phyloP scores from a whole-genome alignment of 2,113 vertebrate genomes.

The Platanista minor region DNA sequence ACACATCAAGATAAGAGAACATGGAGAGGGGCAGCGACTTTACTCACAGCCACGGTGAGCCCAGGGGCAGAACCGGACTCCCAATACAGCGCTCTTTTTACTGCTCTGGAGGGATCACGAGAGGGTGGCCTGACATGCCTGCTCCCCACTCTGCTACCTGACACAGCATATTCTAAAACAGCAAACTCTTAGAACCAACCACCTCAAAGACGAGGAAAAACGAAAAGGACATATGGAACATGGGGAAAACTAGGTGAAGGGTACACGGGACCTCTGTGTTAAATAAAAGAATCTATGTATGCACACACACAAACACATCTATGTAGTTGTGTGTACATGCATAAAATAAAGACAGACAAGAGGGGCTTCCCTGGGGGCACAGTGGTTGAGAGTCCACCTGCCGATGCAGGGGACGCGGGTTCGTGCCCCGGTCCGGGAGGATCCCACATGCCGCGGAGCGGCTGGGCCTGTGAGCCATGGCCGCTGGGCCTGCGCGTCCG shows the following conservation, averaged over 20 bases:
- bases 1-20: neutral
- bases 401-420: no score
- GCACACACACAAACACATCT: neutral
- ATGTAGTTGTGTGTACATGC: neutral
- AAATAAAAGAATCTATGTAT: neutral
- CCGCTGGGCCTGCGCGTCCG: no score
- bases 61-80: neutral
- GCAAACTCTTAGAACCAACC: neutral
- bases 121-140: neutral
- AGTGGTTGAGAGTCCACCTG: no score
- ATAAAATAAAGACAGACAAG: neutral
- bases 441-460: no score
- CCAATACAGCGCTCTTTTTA: accelerated
- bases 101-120: accelerated
- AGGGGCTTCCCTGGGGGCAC: neutral
- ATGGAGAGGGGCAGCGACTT: neutral
- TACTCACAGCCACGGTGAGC: neutral
- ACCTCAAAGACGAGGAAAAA: neutral
- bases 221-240: neutral
- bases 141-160: neutral
- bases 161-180: neutral
- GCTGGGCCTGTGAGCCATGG: no score
- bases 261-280: neutral
- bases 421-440: no score
- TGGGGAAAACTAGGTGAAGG: neutral